These are phyloP conservation scores for Toxotes jaculatrix DNA, from an alignment of 2,113 vertebrate genomes.

Conservation along the genomic window DNA sequence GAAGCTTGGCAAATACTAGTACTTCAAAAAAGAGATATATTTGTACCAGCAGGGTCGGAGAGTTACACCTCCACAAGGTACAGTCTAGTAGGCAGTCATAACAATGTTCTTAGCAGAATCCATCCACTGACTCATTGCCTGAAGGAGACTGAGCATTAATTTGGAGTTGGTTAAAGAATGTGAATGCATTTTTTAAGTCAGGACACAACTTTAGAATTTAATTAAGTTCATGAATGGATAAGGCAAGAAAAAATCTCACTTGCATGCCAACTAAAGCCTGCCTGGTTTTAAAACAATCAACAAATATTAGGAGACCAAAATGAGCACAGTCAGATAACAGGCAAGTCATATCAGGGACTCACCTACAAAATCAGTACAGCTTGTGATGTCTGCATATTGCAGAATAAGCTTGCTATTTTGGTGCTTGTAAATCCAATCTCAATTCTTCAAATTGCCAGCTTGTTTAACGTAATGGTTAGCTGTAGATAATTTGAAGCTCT, in stretches of 20 bases:
- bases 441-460: conserved; percentile 59
- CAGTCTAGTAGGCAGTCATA: neutral
- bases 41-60: neutral
- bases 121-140: neutral
- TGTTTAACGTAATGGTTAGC: conserved; percentile 58
- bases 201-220: conserved; percentile 3
- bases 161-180: neutral
- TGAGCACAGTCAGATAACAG: conserved; percentile 37
- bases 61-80: neutral
- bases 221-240: conserved; percentile 24
- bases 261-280: conserved; percentile 1
- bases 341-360: neutral
- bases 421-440: conserved; percentile 56
- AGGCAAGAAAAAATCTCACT: conserved; percentile 9
- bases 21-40: neutral
- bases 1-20: neutral
- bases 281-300: conserved; percentile 24
- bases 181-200: conserved; percentile 18
- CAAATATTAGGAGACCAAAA: conserved; percentile 43
- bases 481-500: conserved; percentile 49
- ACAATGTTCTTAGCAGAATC: neutral
- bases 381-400: conserved; percentile 36
- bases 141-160: neutral
- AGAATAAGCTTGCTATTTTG: conserved; percentile 59
- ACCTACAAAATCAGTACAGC: conserved; percentile 19